A percentile compares a stretch with the other conserved stretches of the same genome.
These are phyloP conservation scores for Anastrepha ludens DNA, from an alignment of 1,140 invertebrate genomes.

Conservation along the genomic window DNA sequence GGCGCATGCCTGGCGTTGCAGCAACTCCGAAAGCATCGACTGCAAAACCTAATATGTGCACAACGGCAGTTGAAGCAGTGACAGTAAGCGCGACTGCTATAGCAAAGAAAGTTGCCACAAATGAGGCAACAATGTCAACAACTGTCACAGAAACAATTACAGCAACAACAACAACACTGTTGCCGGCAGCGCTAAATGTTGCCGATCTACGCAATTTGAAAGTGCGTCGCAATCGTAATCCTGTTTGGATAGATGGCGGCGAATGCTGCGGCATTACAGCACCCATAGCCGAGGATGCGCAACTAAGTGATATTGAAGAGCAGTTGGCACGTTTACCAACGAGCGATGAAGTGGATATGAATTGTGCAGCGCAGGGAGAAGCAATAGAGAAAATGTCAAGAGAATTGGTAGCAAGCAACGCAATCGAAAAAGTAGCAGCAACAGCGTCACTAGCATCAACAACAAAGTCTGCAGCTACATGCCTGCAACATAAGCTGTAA, in stretches of 20 bases:
- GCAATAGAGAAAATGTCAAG: neutral
- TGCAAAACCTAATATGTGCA: neutral
- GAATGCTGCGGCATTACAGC: neutral
- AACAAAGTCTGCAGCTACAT: neutral
- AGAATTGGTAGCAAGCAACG: neutral
- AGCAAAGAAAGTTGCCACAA: slow-evolving; percentile 27
- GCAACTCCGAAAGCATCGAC: neutral
- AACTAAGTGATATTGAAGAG: slow-evolving; percentile 73
- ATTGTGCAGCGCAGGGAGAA: neutral
- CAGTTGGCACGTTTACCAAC: slow-evolving; percentile 66
- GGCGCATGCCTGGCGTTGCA: neutral
- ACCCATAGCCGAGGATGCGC: slow-evolving; percentile 67
- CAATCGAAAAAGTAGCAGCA: neutral
- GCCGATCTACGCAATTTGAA: slow-evolving; percentile 66
- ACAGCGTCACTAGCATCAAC: neutral
- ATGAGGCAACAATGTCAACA: slow-evolving; percentile 15
- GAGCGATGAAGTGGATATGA: slow-evolving; percentile 18
- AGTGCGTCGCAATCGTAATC: slow-evolving; percentile 67
- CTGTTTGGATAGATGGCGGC: slow-evolving; percentile 64
- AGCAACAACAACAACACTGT: neutral
- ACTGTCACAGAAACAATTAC: neutral
- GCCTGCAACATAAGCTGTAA: neutral
- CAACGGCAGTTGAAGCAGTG: neutral
- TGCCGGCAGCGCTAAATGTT: slow-evolving; percentile 57
- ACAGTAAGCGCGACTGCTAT: neutral